Conservation (phyloP, 2,113 vertebrate species). For the Ifrita kowaldi region DNA sequence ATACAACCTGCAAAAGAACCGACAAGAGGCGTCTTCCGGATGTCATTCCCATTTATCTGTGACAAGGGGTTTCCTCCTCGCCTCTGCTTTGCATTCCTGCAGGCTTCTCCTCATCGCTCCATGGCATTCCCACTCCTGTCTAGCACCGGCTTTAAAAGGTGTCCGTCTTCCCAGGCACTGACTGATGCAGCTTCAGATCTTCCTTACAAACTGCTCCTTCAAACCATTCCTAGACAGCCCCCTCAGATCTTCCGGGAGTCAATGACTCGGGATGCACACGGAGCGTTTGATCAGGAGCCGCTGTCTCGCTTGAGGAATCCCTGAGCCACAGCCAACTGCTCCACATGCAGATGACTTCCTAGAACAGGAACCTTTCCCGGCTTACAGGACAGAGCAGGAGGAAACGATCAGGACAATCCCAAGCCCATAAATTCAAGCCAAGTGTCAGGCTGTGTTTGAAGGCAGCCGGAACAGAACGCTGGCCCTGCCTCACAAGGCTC, state of each 20-base stretch:
- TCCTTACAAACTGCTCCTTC: not conserved
- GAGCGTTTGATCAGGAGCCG: not conserved
- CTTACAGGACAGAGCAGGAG: not conserved
- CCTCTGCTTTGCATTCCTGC: not conserved
- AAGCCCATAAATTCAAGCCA: not conserved
- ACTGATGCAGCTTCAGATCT: not conserved
- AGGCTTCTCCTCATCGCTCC: not conserved
- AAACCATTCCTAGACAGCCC: not conserved
- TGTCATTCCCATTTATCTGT: not conserved
- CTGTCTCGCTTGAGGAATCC: not conserved
- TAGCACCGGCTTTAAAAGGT: not conserved
- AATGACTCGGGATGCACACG: fast-evolving
- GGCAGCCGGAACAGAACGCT: not conserved
- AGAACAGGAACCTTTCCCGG: not conserved
- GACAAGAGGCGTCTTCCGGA: not conserved
- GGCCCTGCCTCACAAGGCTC: not conserved
- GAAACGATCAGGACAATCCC: not conserved
- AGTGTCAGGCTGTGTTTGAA: not conserved
- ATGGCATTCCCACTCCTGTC: not conserved
- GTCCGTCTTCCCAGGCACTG: not conserved
- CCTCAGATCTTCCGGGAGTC: not conserved
- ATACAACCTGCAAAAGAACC: not conserved
- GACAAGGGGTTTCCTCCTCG: not conserved
- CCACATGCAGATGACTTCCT: not conserved
- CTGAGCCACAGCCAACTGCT: not conserved